These are phyloP conservation scores for Silurus glanis DNA, from an alignment of 2,113 vertebrate genomes.

Conservation along the genomic window DNA sequence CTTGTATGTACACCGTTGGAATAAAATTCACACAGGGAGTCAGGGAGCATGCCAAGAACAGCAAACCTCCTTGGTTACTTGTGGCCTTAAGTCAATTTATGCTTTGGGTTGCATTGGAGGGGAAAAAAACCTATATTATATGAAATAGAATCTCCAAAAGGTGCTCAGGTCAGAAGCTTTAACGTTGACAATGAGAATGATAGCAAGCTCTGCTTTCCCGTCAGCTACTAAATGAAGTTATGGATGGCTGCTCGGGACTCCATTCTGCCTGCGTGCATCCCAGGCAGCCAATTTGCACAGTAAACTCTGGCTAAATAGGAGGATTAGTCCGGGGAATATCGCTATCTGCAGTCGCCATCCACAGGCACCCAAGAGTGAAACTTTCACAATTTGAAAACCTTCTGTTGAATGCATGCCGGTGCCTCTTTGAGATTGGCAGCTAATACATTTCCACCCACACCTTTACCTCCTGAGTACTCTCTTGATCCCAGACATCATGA, in stretches of 20 bases:
- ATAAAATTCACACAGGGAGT: not conserved
- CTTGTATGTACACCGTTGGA: not conserved
- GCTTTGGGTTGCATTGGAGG: not conserved
- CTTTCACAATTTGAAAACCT: constrained; percentile 37
- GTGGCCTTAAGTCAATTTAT: not conserved
- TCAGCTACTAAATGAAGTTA: constrained; percentile 35
- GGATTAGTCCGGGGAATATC: constrained; percentile 43
- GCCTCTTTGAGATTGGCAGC: constrained; percentile 10
- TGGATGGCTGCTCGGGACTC: constrained; percentile 17
- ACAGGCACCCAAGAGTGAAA: constrained; percentile 17
- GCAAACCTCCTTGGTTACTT: not conserved
- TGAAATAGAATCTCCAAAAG: constrained; percentile 11
- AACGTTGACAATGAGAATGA: not conserved
- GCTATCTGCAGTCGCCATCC: constrained; percentile 38
- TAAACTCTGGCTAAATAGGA: constrained; percentile 42
- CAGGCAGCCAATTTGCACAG: constrained; percentile 38
- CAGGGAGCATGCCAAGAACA: not conserved
- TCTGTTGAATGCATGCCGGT: not conserved
- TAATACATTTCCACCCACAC: constrained; percentile 32
- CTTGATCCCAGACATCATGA: constrained; percentile 12
- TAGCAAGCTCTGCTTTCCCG: not conserved
- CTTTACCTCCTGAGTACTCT: constrained; percentile 30
- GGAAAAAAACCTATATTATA: not conserved
- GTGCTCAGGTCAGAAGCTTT: constrained; percentile 3
- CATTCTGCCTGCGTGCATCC: constrained; percentile 7